Evolutionary conservation across 2,888 invertebrate genomes (phyloP), one percentile per base, ranked within the genome.

Genomic region (Drosophila falleni): DNA sequence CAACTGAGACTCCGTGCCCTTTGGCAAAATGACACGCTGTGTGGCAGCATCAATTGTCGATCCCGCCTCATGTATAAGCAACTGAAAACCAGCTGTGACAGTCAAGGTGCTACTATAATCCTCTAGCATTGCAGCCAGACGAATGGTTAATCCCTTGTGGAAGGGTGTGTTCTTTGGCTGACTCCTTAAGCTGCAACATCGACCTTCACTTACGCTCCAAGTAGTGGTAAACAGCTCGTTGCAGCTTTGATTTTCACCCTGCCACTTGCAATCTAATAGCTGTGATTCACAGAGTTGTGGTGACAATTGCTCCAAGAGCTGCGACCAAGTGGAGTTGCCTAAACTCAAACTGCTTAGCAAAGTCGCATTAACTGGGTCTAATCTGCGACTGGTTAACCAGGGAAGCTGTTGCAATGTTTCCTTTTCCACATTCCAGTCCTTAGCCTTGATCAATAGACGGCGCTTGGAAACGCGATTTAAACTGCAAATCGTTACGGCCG

Each of bases 121-220:
- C 0, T 93, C 90, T 0, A 93, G 89, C 1, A 93, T 82, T 0
- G 94, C 93, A 69, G 94, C 92, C 1, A 96, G 60, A 1, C 95
- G 82, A 0, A 95, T 92, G 0, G 94, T 94, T 0, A 96, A 91
- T 0, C 95, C 95, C 0, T 94, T 95, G 81, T 94, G 94, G 78
- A 94, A 94, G 0, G 95, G 94, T 8, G 94, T 93, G 2, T 37
- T 35, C 10, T 13, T n/a, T 0, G 93, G 94, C 55, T 93, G 94
- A 79, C 95, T 95, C 85, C 95, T 95, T 77, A 96, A 96, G 2
- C 94, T 92, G 82, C 96, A 96, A 75, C 96, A 96, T 1, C 94
- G 87, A 29, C 94, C 94, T 90, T 26, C 93, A 78, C 0, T 71
- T 26, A 66, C 50, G 10, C 94, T 93, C 60, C 93, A 92, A 0